Conservation (phyloP, 2,888 invertebrate genomes). For the Drosophila glabriapex region DNA sequence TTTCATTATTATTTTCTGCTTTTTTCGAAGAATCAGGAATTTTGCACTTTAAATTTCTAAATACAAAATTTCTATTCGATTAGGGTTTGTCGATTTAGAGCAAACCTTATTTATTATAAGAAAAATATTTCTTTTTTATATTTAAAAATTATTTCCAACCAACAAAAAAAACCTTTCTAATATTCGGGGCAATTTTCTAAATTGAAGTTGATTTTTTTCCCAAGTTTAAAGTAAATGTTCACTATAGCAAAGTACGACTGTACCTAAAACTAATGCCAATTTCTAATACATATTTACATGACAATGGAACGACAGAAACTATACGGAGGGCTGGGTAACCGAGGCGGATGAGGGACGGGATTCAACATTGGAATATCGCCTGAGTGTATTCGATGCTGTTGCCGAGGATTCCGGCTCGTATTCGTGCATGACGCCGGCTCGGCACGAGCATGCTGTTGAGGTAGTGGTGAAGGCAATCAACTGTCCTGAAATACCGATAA, state of each 20-base stretch:
- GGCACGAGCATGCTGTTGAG: conserved; percentile 92
- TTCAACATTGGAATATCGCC: conserved; percentile 91
- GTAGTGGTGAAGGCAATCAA: conserved; percentile 93
- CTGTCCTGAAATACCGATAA: conserved; percentile 90
- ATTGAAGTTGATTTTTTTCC: neutral
- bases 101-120: neutral
- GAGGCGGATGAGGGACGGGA: conserved; percentile 90
- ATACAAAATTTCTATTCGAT: neutral
- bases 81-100: too few species aligned
- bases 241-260: neutral
- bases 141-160: neutral
- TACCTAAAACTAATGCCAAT: neutral
- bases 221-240: neutral
- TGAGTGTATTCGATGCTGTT: conserved; percentile 92
- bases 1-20: too few species aligned
- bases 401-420: conserved; percentile 94
- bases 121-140: neutral
- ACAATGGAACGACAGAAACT: conserved; percentile 86
- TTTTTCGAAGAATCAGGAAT: too few species aligned
- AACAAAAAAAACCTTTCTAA: neutral
- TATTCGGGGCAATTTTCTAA: neutral
- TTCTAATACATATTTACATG: neutral
- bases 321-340: conserved; percentile 93
- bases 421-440: conserved; percentile 93
- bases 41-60: too few species aligned